These are phyloP conservation scores for Hippocampus abdominalis DNA, from an alignment of 2,113 vertebrate species.

Conservation along the genomic window DNA sequence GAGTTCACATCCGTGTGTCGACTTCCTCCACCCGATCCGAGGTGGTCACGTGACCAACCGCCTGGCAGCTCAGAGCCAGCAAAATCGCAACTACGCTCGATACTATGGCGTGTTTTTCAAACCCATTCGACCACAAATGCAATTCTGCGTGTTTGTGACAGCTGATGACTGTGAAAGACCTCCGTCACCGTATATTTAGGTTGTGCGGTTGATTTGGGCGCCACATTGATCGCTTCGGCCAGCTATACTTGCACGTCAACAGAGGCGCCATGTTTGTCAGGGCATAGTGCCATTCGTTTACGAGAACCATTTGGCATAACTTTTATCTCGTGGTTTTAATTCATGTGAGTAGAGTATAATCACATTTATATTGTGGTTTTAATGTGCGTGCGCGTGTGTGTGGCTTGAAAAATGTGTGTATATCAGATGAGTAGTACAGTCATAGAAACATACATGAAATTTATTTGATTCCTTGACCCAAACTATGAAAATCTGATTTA, in stretches of 20 bases:
- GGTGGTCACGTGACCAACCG: neutral
- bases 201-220: too few species aligned
- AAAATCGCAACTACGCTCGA: neutral
- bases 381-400: too few species aligned
- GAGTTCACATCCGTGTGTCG: neutral
- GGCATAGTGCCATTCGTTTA: neutral
- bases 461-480: too few species aligned
- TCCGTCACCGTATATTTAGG: too few species aligned
- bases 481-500: too few species aligned
- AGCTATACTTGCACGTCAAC: neutral
- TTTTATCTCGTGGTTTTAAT: neutral
- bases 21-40: neutral
- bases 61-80: neutral
- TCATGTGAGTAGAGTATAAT: too few species aligned
- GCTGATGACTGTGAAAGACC: neutral
- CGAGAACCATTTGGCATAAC: neutral
- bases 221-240: neutral
- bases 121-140: neutral
- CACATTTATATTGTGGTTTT: too few species aligned
- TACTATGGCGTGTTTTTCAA: neutral
- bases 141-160: neutral
- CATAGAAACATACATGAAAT: too few species aligned
- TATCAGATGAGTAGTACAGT: too few species aligned
- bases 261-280: neutral
- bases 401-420: too few species aligned